Conservation (phyloP, 2,797 vertebrate species). For the Octomys mimax region DNA sequence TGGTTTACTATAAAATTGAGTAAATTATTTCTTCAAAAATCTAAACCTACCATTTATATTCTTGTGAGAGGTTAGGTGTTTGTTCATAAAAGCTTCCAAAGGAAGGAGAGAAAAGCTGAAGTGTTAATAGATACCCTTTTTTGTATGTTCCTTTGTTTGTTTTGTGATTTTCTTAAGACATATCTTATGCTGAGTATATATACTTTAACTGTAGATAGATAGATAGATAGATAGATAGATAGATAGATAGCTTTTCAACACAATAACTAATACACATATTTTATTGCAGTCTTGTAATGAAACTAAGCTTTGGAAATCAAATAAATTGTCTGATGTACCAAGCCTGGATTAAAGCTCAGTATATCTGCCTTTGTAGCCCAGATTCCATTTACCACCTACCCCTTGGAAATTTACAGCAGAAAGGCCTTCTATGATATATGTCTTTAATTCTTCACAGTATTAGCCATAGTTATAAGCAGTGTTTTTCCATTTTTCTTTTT, state of each 20-base stretch:
- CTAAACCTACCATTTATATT: not conserved
- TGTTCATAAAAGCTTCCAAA: not conserved
- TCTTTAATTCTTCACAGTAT: not conserved
- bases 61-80: not conserved
- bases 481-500: not conserved
- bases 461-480: not conserved
- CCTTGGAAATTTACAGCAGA: not conserved
- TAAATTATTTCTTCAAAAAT: constrained; percentile 12
- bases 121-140: not conserved
- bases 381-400: not conserved
- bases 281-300: constrained; percentile 42
- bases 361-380: not conserved
- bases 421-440: not conserved
- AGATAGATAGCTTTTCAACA: not conserved
- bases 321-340: not conserved
- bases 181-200: not conserved
- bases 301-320: constrained; percentile 22
- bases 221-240: not conserved
- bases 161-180: constrained; percentile 10
- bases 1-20: not conserved
- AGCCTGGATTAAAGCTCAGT: not conserved
- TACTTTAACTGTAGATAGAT: not conserved
- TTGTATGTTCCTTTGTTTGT: constrained; percentile 7
- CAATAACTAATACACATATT: not conserved
- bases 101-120: not conserved